phyloP scores from a whole-genome alignment of 2,888 invertebrate species.

The Antitype chi region DNA sequence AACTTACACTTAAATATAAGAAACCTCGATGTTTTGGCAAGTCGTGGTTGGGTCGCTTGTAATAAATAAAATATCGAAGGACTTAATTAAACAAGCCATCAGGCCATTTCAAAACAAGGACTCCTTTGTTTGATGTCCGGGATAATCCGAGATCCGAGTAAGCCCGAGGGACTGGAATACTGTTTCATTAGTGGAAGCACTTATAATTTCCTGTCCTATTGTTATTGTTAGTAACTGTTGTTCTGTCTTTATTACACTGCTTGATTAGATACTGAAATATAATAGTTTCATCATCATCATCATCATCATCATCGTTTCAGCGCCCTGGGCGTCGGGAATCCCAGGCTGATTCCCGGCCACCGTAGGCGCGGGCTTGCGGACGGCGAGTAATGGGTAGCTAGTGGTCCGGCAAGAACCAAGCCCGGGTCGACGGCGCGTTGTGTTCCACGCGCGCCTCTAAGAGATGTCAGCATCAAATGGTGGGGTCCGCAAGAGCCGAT shows the following conservation, averaged over 20 bases:
- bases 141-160: conserved; percentile 18
- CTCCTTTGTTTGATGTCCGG: conserved; percentile 15
- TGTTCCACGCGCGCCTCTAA: too few species aligned
- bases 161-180: conserved; percentile 10
- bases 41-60: not conserved
- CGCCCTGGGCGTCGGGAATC: too few species aligned
- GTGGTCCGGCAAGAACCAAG: too few species aligned
- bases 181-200: conserved; percentile 17
- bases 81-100: conserved; percentile 5
- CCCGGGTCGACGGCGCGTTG: too few species aligned
- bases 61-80: not conserved
- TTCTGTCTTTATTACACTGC: not conserved
- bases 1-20: not conserved
- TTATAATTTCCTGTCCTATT: not conserved
- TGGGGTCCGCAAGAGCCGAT: too few species aligned
- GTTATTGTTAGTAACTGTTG: conserved; percentile 8
- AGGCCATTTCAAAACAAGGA: not conserved
- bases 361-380: too few species aligned
- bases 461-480: too few species aligned
- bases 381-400: too few species aligned
- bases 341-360: too few species aligned
- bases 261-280: not conserved
- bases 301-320: too few species aligned
- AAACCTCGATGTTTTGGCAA: not conserved
- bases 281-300: too few species aligned